Evolutionary conservation across 2,113 vertebrate species (phyloP).

Genomic region (Telmatochromis brichardi): DNA sequence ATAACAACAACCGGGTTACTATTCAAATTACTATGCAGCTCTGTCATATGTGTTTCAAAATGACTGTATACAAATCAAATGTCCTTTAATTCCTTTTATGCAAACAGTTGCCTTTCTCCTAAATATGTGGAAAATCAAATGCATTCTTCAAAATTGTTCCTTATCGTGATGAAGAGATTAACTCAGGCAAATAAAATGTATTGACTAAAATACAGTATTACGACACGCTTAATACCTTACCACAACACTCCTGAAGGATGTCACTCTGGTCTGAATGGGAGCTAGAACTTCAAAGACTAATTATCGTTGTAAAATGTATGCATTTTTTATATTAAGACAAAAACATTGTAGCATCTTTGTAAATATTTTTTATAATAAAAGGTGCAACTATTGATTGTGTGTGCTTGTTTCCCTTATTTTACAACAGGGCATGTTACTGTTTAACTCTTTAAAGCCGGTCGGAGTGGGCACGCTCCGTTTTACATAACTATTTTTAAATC

Average conservation of each 20-base stretch:
- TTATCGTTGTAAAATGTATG: slow-evolving; percentile 75
- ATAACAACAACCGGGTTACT: slow-evolving; percentile 50
- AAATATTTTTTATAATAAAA: slow-evolving; percentile 80
- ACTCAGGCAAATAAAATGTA: slow-evolving; percentile 71
- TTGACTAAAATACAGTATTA: slow-evolving; percentile 70
- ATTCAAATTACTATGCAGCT: slow-evolving; percentile 71
- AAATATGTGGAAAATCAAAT: slow-evolving; percentile 62
- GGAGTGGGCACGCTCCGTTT: fast-evolving
- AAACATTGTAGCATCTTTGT: slow-evolving; percentile 76
- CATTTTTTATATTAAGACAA: slow-evolving; percentile 74
- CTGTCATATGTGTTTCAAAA: slow-evolving; percentile 62
- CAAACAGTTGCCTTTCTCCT: slow-evolving; percentile 70
- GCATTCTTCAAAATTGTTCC: slow-evolving; percentile 52
- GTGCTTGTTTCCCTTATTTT: not conserved
- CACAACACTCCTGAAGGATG: slow-evolving; percentile 69
- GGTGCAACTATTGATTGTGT: slow-evolving; percentile 60
- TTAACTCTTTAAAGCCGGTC: not conserved
- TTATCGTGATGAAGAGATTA: slow-evolving; percentile 58
- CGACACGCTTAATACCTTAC: slow-evolving; percentile 58
- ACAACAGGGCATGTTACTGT: not conserved
- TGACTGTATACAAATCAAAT: slow-evolving; percentile 64
- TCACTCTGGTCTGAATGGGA: slow-evolving; percentile 69
- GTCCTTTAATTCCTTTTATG: slow-evolving; percentile 67
- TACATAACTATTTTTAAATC: fast-evolving
- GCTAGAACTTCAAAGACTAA: slow-evolving; percentile 73